Evolutionary conservation across 1,140 invertebrate genomes (phyloP).

Genomic region (Spodoptera frugiperda): DNA sequence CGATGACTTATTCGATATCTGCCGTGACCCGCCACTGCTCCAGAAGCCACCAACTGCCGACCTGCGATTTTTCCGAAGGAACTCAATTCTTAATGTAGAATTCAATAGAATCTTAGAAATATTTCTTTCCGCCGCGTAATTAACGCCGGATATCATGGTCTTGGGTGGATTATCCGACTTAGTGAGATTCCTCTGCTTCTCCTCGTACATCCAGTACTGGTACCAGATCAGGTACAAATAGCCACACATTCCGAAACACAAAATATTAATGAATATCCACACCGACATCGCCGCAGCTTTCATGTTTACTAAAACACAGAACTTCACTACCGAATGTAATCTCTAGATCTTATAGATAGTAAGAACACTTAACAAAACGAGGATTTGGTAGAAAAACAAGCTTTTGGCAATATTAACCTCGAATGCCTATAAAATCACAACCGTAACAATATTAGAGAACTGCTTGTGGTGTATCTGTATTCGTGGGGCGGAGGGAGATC

Average conservation of each 20-base stretch:
- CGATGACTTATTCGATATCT: conserved; percentile 60
- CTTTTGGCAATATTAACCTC: conserved; percentile 1
- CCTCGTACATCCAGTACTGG: conserved; percentile 89
- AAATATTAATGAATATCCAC: conserved; percentile 90
- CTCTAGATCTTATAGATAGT: neutral
- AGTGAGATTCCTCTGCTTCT: conserved; percentile 81
- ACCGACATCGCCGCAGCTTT: conserved; percentile 88
- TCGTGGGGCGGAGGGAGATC: conserved; percentile 65
- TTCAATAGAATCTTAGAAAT: conserved; percentile 61
- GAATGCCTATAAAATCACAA: conserved; percentile 51
- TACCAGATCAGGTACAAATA: conserved; percentile 91
- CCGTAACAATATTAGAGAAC: conserved; percentile 29
- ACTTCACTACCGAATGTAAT: neutral
- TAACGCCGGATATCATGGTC: conserved; percentile 48
- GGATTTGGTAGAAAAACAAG: neutral
- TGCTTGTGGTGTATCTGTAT: conserved; percentile 34
- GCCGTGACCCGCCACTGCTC: conserved; percentile 58
- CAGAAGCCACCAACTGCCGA: conserved; percentile 66
- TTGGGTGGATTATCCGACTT: conserved; percentile 69
- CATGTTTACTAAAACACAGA: conserved; percentile 76
- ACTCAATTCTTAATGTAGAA: conserved; percentile 55
- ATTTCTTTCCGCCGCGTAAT: conserved; percentile 64
- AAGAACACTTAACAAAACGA: neutral
- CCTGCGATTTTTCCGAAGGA: conserved; percentile 66
- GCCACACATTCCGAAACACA: conserved; percentile 90